Evolutionary conservation across 1,140 invertebrate species (phyloP), one percentile per base, ranked within the genome.

Genomic region (Magallana ariakensis): DNA sequence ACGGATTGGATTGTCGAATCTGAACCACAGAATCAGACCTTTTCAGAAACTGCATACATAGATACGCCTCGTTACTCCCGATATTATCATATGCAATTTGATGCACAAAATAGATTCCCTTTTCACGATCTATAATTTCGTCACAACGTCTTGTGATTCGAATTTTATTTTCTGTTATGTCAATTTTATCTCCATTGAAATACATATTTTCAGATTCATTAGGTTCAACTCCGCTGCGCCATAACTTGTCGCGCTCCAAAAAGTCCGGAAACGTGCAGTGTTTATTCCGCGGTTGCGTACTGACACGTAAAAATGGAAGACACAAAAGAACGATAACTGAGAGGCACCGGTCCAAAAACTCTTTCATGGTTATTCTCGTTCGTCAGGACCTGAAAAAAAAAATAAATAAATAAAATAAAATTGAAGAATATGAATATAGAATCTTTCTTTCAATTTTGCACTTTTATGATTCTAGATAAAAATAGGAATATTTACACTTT

Each of bases 11-110:
- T 58, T 89, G 86, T 81, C 88, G 91, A 33, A 92, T 85, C 60
- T 92, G 92, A 16, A 92, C 88, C 5, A 92, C 89, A 85, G 87
- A 87, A 26, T 86, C 81, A 22, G 90, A 91, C 9, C 91, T 70
- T 56, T 89, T 87, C 2, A 92, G 62, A 85, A 92, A 92, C 87
- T 92, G 89, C 84, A 92, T 91, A 58, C 92, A 92, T 54, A 91
- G 81, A 62, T 87, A 91, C 22, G 11, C 6, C 0, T 4, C 13
- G 2, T 26, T 9, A 33, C 10, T 26, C 4, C 33, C 33, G 10
- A 75, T 3, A 26, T 19, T 19, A 26, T 9, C 22, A 26, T 75
- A 19, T 75, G 58, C 22, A 8, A 62, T 13, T n/a, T 85, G 84
- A 60, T 92, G 90, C 26, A 83, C 86, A 16, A 92, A 26, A 55